Evolutionary conservation across 2,113 vertebrate species (phyloP), one percentile per base, ranked within the genome.

Genomic region (Pterocles burchelli): DNA sequence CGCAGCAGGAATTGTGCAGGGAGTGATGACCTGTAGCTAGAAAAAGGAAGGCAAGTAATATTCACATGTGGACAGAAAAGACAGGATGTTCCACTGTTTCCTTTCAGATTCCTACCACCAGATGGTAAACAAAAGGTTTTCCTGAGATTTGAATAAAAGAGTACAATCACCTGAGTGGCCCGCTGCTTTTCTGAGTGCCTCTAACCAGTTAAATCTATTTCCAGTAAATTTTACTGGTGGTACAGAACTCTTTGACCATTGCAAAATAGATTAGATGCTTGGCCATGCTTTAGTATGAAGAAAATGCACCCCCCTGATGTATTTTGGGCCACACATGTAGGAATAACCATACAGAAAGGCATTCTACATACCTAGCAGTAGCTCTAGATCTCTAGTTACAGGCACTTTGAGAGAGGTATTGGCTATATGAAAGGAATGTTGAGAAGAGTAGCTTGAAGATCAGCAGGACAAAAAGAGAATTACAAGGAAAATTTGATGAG

Each of bases 281-380:
- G 14, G 7, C 22, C 2, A 3, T 31, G 3, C 10, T 76, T 65
- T 38, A 89, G 22, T 14, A 19, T 18, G 4, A 46, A 61, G 49
- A 83, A 33, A 61, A n/a, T 3, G 1, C 1, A 2, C 7, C 31
- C 3, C 8, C 11, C 1, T 29, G 5, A 36, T 43, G 2, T 16
- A 24, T 73, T 88, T 92, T 55, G 22, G 71, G 20, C 29, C 58
- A 45, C 1, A 29, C 3, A 11, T 19, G 13, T 2, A 57, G 10
- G 2, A 85, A 62, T 59, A 62, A 36, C 33, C 11, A 25, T 4
- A 54, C 10, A 48, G 7, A 46, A 93, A 88, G 26, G 3, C 29
- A 58, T 31, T 62, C 18, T 57, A 29, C 17, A 12, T 48, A 76
- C 10, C 2, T 70, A 74, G 38, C 12, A 45, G 17, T 24, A 7